Base-by-base conservation (phyloP, 2,113 vertebrate genomes). In the Ceyx melanurus region DNA sequence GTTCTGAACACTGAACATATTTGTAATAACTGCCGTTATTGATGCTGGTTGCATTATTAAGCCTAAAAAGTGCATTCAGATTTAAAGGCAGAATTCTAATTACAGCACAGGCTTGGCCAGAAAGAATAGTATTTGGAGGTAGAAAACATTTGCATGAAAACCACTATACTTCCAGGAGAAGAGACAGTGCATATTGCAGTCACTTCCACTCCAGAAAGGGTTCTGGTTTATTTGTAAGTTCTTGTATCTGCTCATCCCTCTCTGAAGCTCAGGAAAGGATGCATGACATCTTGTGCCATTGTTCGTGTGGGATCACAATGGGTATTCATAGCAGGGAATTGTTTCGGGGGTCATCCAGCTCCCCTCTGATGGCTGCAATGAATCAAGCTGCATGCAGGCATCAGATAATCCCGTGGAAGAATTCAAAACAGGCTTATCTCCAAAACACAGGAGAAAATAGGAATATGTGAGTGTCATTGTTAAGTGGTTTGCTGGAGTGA, bases 11-110 rank as follows among this genome's bases (percentile, higher is more conserved):
- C 18, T 0, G 3, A 91, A 56, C 51, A 62, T 86, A 56, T 73
- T 94, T 79, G 35, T 77, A 90, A 95, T 95, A 79, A 58, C 33
- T 88, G 46, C 15, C 33, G 66, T 93, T 96, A 89, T 57, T 85
- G 67, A 78, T 94, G 79, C 64, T 3, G 11, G 64, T 80, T 91
- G 86, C 66, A 35, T 75, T 88, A 71, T 74, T 87, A 82, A 81
- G n/a, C 64, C 67, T 85, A 48, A 22, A 82, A 84, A 87, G 9
- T 85, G 31, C 51, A 62, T 28, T 92, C 67, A 64, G 81, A 60
- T 80, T 72, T 92, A 89, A 87, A 94, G 67, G 73, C 61, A 72
- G 62, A 81, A 92, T 85, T 60, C 43, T 82, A 72, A 86, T 95
- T 96, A 40, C 67, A 89, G 66, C 28, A 62, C 31, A 58, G 64